Evolutionary conservation across 1,140 invertebrate genomes (phyloP), one percentile per base, ranked within the genome.

Genomic region (Liolophura sinensis): DNA sequence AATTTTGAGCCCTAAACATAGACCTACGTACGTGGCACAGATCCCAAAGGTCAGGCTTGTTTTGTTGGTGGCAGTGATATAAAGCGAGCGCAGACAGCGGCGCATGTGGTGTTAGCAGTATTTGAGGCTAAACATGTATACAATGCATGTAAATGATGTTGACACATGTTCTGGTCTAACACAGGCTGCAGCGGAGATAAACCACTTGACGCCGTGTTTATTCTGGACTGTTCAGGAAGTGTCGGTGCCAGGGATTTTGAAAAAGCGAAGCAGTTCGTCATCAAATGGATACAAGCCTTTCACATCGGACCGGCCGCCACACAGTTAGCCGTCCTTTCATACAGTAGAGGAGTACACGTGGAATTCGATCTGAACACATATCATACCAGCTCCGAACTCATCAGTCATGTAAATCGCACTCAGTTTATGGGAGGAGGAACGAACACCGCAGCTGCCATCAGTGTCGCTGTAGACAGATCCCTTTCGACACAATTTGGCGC

Each of bases 211-310:
- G 22, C 75, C 11, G 69, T 67, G 22, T 77, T 75, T 64, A 69
- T 77, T 31, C 52, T 75, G 25, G 75, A 77, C 51, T 58, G 64
- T 11, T 77, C 75, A 1, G 72, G 73, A n/a, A 72, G 69, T 31
- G 62, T 77, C 1, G 68, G 51, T 31, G 9, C 31, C 15, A 54
- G 11, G 12, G 61, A 74, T 50, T 77, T 71, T 55, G 15, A 25
- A 0, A 59, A 60, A 20, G 62, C 64, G 52, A 49, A 69, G 1
- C 50, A 52, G 14, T 77, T 75, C 46, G 58, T 74, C 1, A 24
- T 48, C 18, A 55, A 69, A 15, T 62, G 73, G 0, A 57, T 69
- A 1, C 24, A 63, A 22, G 60, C 54, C 1, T 54, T 77, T 48
- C 48, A 67, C 20, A 68, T 78, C 25, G 73, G 73, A 1, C 67